Base-by-base conservation (phyloP, 2,113 vertebrate species). In the Salminus brasiliensis region DNA sequence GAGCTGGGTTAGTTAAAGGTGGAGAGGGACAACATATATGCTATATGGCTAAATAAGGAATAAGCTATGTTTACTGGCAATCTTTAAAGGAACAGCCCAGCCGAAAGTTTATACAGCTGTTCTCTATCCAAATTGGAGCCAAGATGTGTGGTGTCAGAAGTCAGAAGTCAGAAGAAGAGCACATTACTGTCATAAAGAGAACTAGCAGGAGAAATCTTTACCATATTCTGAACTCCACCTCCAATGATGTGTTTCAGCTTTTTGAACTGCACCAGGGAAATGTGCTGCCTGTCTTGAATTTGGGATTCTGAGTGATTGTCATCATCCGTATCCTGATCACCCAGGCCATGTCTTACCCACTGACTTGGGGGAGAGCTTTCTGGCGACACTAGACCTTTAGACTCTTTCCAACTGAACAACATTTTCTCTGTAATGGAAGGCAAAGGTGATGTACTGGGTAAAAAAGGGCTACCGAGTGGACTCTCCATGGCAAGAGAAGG, bases 261-360 rank as follows among this genome's bases (percentile, higher is more conserved):
- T 53, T 39, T 85, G 43, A 90, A 86, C 36, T 81, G 66, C 21
- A 70, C 39, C 12, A 87, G 84, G 77, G 89, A 93, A 45, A 94
- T 90, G 43, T 81, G 87, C 43, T 72, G 69, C 16, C 47, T 69
- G 45, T 89, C 81, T n/a, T 88, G 66, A 0, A 16, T 13, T 10
- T 45, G 52, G 32, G 49, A 25, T 59, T 69, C 74, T 55, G 45
- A 29, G 16, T 57, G n/a, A 63, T 57, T 34, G 21, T 43, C 30
- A 7, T 49, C 52, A 30, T 75, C 34, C 25, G 8, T 32, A 21
- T 73, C 59, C 8, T 71, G 62, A 16, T 39, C 15, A 29, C 39
- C 43, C 39, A 15, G 70, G 16, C 86, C 84, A 25, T 53, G 81
- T 5, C 11, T 83, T 0, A 72, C 84, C 69, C 76, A 66, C 27